Conservation (phyloP, 1,140 invertebrate species). For the Calycopis cecrops region DNA sequence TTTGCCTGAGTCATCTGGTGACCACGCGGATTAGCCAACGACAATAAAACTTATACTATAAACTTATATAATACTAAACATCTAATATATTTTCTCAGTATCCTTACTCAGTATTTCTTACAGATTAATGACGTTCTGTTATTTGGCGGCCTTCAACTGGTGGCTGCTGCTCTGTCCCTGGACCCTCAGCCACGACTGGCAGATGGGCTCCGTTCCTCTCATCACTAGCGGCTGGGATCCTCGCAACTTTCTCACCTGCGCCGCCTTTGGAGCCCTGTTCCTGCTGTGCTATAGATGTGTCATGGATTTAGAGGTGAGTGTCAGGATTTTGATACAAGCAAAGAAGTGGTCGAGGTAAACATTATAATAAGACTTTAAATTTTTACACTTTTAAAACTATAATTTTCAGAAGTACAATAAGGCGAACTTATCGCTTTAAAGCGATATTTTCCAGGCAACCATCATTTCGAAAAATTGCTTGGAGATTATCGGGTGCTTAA, state of each 20-base stretch:
- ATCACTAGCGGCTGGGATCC: conserved; percentile 82
- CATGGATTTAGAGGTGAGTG: conserved; percentile 80
- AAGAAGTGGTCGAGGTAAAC: neutral
- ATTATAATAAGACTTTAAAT: too few species aligned
- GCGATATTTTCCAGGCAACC: too few species aligned
- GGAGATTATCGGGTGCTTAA: too few species aligned
- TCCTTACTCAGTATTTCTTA: conserved; percentile 26
- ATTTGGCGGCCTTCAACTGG: conserved; percentile 87
- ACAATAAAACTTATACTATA: too few species aligned
- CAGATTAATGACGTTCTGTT: conserved; percentile 84
- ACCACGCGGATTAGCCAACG: too few species aligned
- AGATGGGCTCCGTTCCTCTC: conserved; percentile 90
- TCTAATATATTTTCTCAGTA: too few species aligned
- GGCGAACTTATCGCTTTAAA: too few species aligned
- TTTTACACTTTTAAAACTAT: too few species aligned
- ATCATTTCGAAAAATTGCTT: too few species aligned
- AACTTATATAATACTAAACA: too few species aligned
- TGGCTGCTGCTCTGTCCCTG: conserved; percentile 87
- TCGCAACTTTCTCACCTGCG: conserved; percentile 82
- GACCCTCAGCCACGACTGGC: conserved; percentile 89
- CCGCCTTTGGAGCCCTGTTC: conserved; percentile 80
- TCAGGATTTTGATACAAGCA: neutral
- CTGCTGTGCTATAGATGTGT: conserved; percentile 78
- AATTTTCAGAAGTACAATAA: too few species aligned
- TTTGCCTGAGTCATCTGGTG: too few species aligned